phyloP scores from a whole-genome alignment of 2,113 vertebrate genomes.

The Chloropsis hardwickii region DNA sequence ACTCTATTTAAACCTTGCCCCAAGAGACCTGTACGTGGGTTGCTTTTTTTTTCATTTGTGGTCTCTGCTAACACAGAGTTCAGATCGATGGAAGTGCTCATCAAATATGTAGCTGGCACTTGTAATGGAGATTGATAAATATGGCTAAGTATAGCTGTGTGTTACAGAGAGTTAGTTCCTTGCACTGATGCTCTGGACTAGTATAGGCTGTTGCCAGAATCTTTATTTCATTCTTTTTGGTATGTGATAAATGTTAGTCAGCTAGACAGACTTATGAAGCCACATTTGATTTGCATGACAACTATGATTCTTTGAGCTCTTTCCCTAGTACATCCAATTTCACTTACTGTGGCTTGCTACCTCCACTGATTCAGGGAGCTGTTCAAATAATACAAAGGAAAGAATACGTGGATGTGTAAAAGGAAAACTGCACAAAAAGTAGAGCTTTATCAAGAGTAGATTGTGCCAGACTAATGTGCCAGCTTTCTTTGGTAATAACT shows the following conservation, averaged over 20 bases:
- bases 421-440: not conserved
- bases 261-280: not conserved
- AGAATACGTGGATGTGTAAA: not conserved
- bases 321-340: not conserved
- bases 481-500: not conserved
- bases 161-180: not conserved
- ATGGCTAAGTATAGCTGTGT: not conserved
- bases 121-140: not conserved
- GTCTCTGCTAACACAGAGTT: not conserved
- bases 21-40: not conserved
- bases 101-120: not conserved
- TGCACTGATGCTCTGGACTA: not conserved
- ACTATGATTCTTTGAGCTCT: not conserved
- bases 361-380: not conserved
- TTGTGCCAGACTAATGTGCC: not conserved
- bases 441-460: not conserved
- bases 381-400: not conserved
- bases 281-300: not conserved
- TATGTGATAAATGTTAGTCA: not conserved
- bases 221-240: not conserved
- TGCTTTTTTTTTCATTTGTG: not conserved
- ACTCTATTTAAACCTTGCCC: not conserved
- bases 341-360: not conserved
- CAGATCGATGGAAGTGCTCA: not conserved
- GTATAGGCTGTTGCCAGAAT: not conserved